Conservation (phyloP, 2,888 invertebrate species). For the Branchipolynoe longqiensis region DNA sequence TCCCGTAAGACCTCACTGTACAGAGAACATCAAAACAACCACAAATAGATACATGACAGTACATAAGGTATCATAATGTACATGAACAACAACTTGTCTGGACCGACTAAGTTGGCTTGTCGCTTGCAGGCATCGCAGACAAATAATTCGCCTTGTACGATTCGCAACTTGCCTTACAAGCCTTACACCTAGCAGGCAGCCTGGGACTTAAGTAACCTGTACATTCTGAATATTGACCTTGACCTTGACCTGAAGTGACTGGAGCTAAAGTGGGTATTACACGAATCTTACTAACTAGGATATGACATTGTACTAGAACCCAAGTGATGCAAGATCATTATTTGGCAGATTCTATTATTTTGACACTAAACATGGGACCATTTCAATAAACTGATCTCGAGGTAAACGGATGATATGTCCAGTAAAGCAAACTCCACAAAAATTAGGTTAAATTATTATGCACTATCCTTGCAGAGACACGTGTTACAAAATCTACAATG, state of each 20-base stretch:
- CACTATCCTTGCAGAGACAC: background rate
- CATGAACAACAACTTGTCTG: too few relatives aligned
- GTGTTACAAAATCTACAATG: background rate
- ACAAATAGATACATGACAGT: background rate
- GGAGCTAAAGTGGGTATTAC: background rate
- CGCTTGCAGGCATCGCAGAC: too few relatives aligned
- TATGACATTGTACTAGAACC: background rate
- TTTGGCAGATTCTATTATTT: constrained; percentile 22
- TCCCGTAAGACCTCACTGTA: too few relatives aligned
- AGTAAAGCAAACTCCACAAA: background rate
- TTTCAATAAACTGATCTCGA: background rate
- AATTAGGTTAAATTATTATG: background rate
- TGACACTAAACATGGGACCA: background rate
- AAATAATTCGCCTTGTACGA: too few relatives aligned
- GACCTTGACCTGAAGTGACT: background rate
- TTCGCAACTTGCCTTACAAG: background rate
- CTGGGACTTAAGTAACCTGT: background rate
- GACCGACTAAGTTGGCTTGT: too few relatives aligned
- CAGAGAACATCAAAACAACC: constrained; percentile 18
- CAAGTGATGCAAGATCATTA: background rate
- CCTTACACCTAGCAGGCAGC: background rate
- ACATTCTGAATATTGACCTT: background rate
- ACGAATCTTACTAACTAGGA: background rate
- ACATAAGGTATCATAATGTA: too few relatives aligned
- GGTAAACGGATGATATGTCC: background rate